Evolutionary conservation across 2,113 vertebrate genomes (phyloP).

Genomic region (Halichoerus grypus): DNA sequence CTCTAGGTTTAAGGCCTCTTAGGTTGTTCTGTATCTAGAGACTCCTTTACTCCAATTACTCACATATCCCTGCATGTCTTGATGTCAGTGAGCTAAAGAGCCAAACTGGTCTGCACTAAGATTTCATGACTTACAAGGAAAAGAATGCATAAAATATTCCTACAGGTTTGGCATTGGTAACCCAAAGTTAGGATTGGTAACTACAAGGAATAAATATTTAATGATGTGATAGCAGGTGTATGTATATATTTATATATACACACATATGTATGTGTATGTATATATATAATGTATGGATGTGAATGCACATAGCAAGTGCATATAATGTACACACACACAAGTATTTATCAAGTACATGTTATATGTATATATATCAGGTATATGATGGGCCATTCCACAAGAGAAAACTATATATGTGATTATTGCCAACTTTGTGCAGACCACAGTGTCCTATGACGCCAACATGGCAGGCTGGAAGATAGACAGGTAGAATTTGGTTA

Average conservation of each 20-base stretch:
- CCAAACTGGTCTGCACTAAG: not conserved
- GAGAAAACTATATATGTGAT: not conserved
- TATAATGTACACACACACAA: not conserved
- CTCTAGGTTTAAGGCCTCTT: not conserved
- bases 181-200: slow-evolving; percentile 46
- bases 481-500: slow-evolving; percentile 15
- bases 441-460: not conserved
- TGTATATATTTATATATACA: not conserved
- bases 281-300: not conserved
- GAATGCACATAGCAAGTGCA: not conserved
- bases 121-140: not conserved
- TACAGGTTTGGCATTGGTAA: not conserved
- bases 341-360: not conserved
- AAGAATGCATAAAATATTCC: not conserved
- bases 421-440: not conserved
- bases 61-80: not conserved
- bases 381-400: not conserved
- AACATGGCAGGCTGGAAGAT: not conserved
- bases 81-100: not conserved
- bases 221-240: not conserved
- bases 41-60: not conserved
- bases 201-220: not conserved
- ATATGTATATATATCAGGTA: not conserved
- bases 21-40: not conserved
- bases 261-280: not conserved